Conservation (phyloP, 2,113 vertebrate species). For the Pimephales promelas region DNA sequence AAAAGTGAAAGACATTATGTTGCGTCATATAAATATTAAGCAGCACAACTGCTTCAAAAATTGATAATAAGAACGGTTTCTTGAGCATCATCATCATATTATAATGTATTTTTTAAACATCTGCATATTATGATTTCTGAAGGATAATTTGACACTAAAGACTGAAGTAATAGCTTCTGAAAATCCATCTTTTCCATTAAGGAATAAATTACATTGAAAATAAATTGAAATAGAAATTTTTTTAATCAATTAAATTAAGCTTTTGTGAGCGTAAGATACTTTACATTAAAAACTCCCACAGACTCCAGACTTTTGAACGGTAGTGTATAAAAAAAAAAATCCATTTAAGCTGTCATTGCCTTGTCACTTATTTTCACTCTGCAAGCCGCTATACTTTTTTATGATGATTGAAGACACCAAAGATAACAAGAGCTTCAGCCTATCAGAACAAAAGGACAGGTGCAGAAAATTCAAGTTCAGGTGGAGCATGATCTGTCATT, state of each 20-base stretch:
- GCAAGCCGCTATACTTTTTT: neutral
- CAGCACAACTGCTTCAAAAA: neutral
- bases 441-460: neutral
- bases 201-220: neutral
- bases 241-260: neutral
- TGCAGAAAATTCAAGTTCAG: neutral
- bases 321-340: neutral
- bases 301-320: neutral
- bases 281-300: neutral
- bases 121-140: neutral
- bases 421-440: neutral
- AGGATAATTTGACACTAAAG: neutral
- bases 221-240: neutral
- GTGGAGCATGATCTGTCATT: neutral
- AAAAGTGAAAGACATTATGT: neutral
- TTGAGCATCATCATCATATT: neutral
- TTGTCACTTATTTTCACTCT: no score
- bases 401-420: neutral
- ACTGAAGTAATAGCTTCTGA: neutral
- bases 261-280: neutral
- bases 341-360: neutral
- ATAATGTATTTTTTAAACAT: neutral
- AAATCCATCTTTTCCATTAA: neutral
- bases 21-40: neutral
- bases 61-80: neutral